Evolutionary conservation across 2,797 vertebrate genomes (phyloP), one percentile per base, ranked within the genome.

Genomic region (Rhinatrema bivittatum): DNA sequence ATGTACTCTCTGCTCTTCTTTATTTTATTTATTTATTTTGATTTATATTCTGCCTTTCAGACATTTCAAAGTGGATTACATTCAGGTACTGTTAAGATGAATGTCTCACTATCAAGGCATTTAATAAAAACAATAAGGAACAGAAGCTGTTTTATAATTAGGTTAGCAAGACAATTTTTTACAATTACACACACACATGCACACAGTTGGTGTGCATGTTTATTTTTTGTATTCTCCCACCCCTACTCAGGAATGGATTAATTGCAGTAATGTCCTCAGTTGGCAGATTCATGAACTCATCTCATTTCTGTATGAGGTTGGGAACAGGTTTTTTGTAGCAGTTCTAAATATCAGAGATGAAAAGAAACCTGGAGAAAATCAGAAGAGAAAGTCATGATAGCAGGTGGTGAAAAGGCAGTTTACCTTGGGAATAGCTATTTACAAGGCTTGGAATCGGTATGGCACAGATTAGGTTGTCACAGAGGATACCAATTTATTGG

Each of bases 51-150:
- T n/a, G n/a, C n/a, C n/a, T n/a, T n/a, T n/a, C n/a, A n/a, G n/a
- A n/a, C n/a, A n/a, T n/a, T n/a, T n/a, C n/a, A n/a, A n/a, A n/a
- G n/a, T n/a, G n/a, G n/a, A n/a, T n/a, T n/a, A n/a, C n/a, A n/a
- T n/a, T n/a, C n/a, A n/a, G n/a, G n/a, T n/a, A n/a, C n/a, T 27
- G 20, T 33, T 49, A 52, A 74, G 59, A 71, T 56, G 71, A 72
- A 55, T 26, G 35, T 62, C 65, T 66, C 34, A 68, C 55, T 34
- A 46, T n/a, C 25, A n/a, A 31, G 31, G 23, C 32, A 70, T 66
- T 34, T 50, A 53, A 68, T 16, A 40, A 42, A 38, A 19, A 32
- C 7, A 5, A 23, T 32, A 11, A 25, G 10, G 54, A 30, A 33
- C 24, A 27, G 62, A 15, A 39, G 28, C 20, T 46, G 51, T 50